These are phyloP conservation scores for Furnarius figulus DNA, from an alignment of 2,113 vertebrate genomes.

Conservation along the genomic window DNA sequence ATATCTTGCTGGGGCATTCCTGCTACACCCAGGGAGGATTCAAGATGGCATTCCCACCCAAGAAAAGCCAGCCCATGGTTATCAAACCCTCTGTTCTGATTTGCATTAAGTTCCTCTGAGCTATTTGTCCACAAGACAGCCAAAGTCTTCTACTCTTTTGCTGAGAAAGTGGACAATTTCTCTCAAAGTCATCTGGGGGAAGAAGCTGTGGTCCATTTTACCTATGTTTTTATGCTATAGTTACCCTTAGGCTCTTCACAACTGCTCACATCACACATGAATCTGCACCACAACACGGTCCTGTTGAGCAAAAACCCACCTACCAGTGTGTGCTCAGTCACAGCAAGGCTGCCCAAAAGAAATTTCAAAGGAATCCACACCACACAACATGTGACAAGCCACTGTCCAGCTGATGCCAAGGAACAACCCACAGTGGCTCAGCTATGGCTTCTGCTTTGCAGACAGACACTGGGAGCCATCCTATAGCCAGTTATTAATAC, in stretches of 20 bases:
- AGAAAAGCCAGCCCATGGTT: background rate
- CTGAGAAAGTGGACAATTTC: background rate
- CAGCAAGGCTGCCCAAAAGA: background rate
- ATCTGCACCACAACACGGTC: background rate
- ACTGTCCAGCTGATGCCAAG: background rate
- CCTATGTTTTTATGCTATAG: background rate
- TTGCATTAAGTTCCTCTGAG: background rate
- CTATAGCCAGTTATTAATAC: background rate
- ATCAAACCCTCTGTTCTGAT: background rate
- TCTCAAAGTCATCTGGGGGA: background rate
- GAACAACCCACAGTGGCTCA: background rate
- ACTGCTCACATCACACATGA: background rate
- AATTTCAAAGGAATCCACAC: background rate
- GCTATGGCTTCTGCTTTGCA: background rate
- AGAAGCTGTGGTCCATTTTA: background rate
- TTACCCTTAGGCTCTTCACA: background rate
- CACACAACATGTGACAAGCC: rapidly evolving
- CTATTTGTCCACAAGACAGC: background rate
- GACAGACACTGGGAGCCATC: background rate
- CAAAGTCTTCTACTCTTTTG: background rate
- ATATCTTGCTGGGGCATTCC: background rate
- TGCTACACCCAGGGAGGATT: background rate
- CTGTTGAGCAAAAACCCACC: background rate
- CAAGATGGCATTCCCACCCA: background rate
- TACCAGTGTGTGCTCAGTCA: rapidly evolving